phyloP scores from a whole-genome alignment of 2,797 vertebrate genomes.

The Leptatherina wallacei region DNA sequence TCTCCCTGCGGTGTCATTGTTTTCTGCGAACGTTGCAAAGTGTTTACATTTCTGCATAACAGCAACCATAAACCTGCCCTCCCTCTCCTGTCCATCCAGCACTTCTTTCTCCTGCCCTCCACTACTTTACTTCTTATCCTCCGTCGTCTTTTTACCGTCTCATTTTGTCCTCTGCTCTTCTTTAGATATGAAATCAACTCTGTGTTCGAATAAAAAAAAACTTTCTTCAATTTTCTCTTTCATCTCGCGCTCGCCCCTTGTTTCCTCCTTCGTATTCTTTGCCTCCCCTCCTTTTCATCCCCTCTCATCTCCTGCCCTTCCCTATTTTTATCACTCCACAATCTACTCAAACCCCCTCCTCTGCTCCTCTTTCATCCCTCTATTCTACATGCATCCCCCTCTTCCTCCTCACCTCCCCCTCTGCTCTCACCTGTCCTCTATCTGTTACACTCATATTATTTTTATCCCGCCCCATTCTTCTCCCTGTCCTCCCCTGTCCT shows the following conservation, averaged over 20 bases:
- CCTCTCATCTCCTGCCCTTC: conserved; percentile 70
- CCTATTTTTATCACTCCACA: conserved; percentile 69
- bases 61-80: conserved; percentile 75
- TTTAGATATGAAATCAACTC: conserved; percentile 32
- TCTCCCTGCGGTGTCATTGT: conserved; percentile 81
- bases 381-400: conserved; percentile 57
- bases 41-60: conserved; percentile 83
- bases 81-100: conserved; percentile 33
- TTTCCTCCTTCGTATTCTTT: conserved; percentile 59
- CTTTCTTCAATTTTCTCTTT: conserved; percentile 64
- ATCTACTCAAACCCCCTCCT: conserved; percentile 57
- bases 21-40: conserved; percentile 81
- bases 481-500: conserved; percentile 67
- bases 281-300: conserved; percentile 74
- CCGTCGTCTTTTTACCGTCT: conserved; percentile 27
- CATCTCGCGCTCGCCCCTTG: conserved; percentile 46
- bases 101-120: conserved; percentile 27
- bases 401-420: conserved; percentile 40
- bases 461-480: conserved; percentile 71
- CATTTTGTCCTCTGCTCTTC: conserved; percentile 47
- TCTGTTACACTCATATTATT: conserved; percentile 70
- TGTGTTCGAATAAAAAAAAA: conserved; percentile 23
- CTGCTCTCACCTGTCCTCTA: conserved; percentile 67
- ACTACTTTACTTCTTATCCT: conserved; percentile 3
- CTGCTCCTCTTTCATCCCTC: conserved; percentile 67